Evolutionary conservation across 1,140 invertebrate genomes (phyloP).

Genomic region (Frieseomelitta varia): DNA sequence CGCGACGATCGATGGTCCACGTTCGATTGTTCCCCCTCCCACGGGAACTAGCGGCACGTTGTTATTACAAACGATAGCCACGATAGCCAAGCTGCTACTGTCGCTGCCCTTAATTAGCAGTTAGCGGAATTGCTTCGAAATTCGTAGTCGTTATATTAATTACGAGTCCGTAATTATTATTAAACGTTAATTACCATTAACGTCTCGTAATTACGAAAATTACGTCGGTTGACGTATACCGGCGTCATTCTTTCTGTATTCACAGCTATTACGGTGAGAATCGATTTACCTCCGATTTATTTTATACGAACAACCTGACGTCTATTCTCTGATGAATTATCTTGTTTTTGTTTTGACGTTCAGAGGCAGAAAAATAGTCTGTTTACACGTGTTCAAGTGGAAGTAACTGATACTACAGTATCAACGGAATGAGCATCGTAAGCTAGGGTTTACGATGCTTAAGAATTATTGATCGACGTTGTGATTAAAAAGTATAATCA

Average conservation of each 20-base stretch:
- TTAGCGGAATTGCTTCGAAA: constrained; percentile 39
- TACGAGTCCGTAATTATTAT: no score
- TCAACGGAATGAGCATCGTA: background rate
- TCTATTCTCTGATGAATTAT: background rate
- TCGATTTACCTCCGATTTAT: background rate
- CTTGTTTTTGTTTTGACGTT: background rate
- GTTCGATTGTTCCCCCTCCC: constrained; percentile 19
- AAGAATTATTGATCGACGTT: background rate
- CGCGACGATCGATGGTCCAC: constrained; percentile 40
- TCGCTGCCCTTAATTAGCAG: constrained; percentile 34
- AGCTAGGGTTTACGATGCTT: background rate
- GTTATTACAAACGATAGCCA: constrained; percentile 38
- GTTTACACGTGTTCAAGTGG: background rate
- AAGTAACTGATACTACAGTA: no score
- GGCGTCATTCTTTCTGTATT: background rate
- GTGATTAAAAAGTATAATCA: background rate
- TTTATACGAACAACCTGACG: background rate
- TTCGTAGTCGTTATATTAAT: background rate
- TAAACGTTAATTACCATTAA: background rate
- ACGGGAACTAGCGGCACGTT: background rate
- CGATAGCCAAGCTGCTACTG: background rate
- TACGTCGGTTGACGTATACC: background rate
- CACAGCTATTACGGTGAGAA: background rate
- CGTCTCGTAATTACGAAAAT: constrained; percentile 1
- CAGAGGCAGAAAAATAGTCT: background rate